phyloP scores from a whole-genome alignment of 2,797 vertebrate genomes.

The Molossus molossus region DNA sequence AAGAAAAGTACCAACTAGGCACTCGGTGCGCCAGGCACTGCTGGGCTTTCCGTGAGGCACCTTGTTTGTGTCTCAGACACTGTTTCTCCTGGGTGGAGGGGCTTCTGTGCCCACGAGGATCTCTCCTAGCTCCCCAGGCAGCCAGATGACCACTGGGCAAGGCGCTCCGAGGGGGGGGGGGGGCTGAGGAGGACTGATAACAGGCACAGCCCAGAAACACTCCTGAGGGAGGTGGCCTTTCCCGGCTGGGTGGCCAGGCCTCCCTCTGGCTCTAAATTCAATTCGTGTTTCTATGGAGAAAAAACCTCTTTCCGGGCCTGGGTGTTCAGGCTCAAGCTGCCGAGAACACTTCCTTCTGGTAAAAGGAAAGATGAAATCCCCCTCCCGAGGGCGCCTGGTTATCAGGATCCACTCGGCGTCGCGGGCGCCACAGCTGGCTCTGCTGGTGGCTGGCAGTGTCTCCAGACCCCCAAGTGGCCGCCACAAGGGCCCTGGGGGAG shows the following conservation, averaged over 20 bases:
- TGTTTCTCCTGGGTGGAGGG: accelerated
- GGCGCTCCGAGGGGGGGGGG: background rate
- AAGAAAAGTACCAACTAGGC: background rate
- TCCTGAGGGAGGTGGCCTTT: background rate
- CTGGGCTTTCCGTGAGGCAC: accelerated
- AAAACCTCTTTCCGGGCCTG: background rate
- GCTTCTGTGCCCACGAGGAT: background rate
- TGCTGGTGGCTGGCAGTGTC: no score
- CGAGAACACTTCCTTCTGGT: background rate
- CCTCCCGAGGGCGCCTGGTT: background rate
- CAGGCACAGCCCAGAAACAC: no score
- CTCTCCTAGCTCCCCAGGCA: background rate
- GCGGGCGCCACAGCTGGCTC: background rate
- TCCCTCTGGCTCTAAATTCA: background rate
- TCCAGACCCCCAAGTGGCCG: background rate
- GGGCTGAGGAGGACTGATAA: background rate
- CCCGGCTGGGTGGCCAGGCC: background rate
- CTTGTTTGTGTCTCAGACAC: accelerated
- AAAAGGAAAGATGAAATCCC: background rate
- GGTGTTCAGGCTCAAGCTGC: background rate
- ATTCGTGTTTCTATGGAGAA: background rate
- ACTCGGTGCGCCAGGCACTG: accelerated
- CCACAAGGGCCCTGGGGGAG: background rate
- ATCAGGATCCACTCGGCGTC: background rate
- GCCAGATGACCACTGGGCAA: no score